These are phyloP conservation scores for Salminus brasiliensis DNA, from an alignment of 2,113 vertebrate species.

Conservation along the genomic window DNA sequence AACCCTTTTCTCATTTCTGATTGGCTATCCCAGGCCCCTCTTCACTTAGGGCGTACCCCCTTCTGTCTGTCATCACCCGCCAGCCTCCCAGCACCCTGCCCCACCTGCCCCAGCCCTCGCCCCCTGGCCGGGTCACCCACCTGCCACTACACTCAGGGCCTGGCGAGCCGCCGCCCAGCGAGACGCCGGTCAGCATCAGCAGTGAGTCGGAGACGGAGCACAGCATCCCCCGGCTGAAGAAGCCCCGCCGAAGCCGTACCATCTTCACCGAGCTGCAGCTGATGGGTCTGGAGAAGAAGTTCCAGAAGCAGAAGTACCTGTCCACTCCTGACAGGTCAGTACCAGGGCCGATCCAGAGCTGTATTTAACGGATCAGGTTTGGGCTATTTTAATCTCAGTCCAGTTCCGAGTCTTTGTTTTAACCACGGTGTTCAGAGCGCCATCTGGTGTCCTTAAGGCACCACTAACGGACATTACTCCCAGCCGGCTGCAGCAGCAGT, in stretches of 20 bases:
- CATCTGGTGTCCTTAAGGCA: no score
- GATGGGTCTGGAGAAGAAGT: conserved; percentile 98
- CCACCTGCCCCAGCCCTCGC: conserved; percentile 75
- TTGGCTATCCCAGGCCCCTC: conserved; percentile 78
- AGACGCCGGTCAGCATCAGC: conserved; percentile 83
- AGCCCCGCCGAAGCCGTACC: conserved; percentile 92
- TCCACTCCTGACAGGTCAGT: conserved; percentile 96
- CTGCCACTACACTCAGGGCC: conserved; percentile 61
- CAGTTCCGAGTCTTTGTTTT: no score
- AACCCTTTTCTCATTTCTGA: conserved; percentile 25
- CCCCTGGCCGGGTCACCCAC: conserved; percentile 69
- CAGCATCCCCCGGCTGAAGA: conserved; percentile 82
- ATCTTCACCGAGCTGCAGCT: conserved; percentile 98
- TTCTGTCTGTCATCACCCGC: conserved; percentile 90
- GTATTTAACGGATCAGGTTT: no score
- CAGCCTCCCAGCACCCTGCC: conserved; percentile 78
- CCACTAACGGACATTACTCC: no score
- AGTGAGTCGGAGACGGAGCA: conserved; percentile 93
- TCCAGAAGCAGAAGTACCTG: conserved; percentile 99
- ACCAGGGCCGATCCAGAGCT: no score
- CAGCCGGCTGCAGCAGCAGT: no score
- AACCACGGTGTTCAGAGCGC: no score
- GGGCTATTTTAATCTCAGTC: no score
- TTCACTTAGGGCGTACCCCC: conserved; percentile 86
- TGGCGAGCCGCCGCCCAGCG: conserved; percentile 70